Evolutionary conservation across 2,888 invertebrate genomes (phyloP), one percentile per base, ranked within the genome.

Genomic region (Isotomurus palustris): DNA sequence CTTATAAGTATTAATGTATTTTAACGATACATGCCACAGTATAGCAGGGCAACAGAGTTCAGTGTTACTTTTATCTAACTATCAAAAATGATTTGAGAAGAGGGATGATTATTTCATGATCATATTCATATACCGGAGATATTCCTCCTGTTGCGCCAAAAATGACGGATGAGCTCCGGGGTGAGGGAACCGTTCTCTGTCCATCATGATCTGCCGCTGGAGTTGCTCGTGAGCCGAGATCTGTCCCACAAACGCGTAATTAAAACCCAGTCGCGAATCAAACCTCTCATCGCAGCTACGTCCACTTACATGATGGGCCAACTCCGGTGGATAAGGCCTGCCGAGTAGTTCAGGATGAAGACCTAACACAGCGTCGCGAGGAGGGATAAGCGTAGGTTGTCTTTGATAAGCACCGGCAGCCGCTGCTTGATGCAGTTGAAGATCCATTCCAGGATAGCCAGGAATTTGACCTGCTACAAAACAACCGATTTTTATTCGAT

Each of bases 181-280:
- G 55, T 70, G 71, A 25, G 72, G 73, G 73, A 82, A 83, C 67
- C 88, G 81, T 74, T 91, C 90, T 65, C 91, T 81, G 75, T 91
- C 91, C 77, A 91, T 73, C 76, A 90, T 78, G 76, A 91, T 80
- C 74, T 91, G 90, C 68, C 91, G 82, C 76, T 90, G 89, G 65
- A 91, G 77, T 74, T 89, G 89, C 76, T 91, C 91, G 73, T 90
- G 89, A 64, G 89, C 88, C 55, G 74, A 80, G 74, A 75, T 71
- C 76, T 75, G 72, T 48, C 21, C 12, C 6, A 22, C 2, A 47
- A 47, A 47, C 25, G n/a, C 19, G 4, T 14, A 35, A 49, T 70
- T 70, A 54, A 53, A 63, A 60, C 19, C 17, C n/a, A 40, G 22
- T 21, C 24, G 19, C 17, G 25, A 22, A 21, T 8, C 22, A 53